Percentiles rank a stretch among this genome's conserved stretches.
phyloP scores from a whole-genome alignment of 2,113 vertebrate genomes.

The Diglossa brunneiventris region DNA sequence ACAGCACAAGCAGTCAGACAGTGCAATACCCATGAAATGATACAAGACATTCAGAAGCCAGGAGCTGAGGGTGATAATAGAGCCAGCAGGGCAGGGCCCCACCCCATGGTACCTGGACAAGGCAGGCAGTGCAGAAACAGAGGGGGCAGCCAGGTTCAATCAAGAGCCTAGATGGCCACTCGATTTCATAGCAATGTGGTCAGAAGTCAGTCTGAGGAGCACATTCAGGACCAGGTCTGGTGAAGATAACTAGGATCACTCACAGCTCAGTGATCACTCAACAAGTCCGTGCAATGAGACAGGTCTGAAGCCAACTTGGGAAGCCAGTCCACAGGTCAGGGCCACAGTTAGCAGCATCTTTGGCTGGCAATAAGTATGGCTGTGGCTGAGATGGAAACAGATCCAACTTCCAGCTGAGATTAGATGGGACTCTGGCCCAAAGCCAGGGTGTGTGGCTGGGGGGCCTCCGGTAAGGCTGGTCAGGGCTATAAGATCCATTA shows the following conservation, averaged over 20 bases:
- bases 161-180: neutral
- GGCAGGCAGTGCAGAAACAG: neutral
- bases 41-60: neutral
- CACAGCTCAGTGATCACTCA: neutral
- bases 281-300: fast-evolving
- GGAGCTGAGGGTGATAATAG: neutral
- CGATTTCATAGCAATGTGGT: neutral
- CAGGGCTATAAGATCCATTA: neutral
- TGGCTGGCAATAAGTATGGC: fast-evolving
- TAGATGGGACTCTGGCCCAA: neutral
- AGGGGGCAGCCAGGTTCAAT: neutral
- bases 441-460: fast-evolving
- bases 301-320: neutral
- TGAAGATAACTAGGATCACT: neutral
- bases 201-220: neutral
- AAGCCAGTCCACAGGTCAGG: neutral
- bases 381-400: neutral
- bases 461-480: neutral
- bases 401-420: fast-evolving
- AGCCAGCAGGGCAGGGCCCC: neutral
- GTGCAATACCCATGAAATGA: fast-evolving
- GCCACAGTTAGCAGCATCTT: neutral
- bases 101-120: neutral
- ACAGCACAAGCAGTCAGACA: neutral
- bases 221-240: neutral